Percentiles rank a stretch among this genome's conserved stretches.
Conservation (phyloP, 2,113 vertebrate species). For the Gymnobelideus leadbeateri region DNA sequence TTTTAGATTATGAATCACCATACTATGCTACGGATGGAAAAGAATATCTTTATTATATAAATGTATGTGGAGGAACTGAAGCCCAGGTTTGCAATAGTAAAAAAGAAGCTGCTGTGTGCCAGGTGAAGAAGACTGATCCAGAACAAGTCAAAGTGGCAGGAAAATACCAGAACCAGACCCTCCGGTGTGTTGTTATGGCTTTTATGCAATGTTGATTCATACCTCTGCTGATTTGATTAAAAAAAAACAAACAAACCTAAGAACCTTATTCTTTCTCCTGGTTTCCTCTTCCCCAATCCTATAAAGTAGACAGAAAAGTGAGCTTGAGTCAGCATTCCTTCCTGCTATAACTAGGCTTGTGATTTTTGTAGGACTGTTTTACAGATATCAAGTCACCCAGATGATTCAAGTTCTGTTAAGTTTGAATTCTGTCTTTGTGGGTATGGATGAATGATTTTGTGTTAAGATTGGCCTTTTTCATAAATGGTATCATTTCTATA, state of each 20-base stretch:
- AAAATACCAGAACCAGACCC: conserved; percentile 88
- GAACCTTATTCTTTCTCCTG: background rate
- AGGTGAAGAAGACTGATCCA: conserved; percentile 87
- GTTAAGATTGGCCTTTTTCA: background rate
- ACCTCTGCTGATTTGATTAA: background rate
- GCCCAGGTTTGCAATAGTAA: conserved; percentile 72
- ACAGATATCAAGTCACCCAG: background rate
- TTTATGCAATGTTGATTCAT: accelerated
- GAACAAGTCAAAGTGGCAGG: conserved; percentile 88
- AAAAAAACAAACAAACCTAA: background rate
- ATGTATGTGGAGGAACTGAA: conserved; percentile 86
- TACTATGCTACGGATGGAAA: conserved; percentile 83
- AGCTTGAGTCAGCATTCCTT: background rate
- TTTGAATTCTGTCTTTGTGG: background rate
- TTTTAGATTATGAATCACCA: conserved; percentile 68
- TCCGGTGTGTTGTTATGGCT: conserved; percentile 86
- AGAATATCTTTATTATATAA: conserved; percentile 92
- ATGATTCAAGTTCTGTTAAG: background rate
- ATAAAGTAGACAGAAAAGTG: background rate
- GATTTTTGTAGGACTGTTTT: background rate
- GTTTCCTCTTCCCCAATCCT: background rate
- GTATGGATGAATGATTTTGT: background rate
- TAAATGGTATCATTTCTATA: background rate
- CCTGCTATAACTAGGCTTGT: background rate
- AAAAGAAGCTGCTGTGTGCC: conserved; percentile 87